A percentile compares a stretch with the other conserved stretches of the same genome.
Evolutionary conservation across 2,113 vertebrate species (phyloP).

Genomic region (Thalassarche chlororhynchos): DNA sequence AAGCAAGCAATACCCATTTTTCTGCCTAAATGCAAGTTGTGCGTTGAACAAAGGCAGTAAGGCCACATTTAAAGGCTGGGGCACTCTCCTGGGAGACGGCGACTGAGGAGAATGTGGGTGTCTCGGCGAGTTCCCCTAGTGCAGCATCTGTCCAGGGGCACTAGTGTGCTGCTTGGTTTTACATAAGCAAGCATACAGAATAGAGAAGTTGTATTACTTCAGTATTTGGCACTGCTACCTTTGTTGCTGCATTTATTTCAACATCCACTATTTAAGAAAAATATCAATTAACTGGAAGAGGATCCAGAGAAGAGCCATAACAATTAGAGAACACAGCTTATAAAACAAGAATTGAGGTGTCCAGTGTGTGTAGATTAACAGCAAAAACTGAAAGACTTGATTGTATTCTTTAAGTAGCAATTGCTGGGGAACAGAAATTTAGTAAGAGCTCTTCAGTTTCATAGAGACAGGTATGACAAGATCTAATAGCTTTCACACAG

Average conservation of each 20-base stretch:
- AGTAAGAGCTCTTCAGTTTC: neutral
- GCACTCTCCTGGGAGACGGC: too few relatives aligned
- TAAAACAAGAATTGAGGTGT: accelerated
- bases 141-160: accelerated
- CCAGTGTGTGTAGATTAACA: neutral
- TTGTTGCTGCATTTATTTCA: neutral
- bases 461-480: accelerated
- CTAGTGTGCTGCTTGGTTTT: neutral
- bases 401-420: neutral
- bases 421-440: neutral
- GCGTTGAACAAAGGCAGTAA: neutral
- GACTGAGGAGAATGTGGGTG: accelerated
- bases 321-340: too few relatives aligned
- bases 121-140: accelerated
- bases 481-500: neutral
- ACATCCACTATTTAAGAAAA: neutral
- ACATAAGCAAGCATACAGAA: too few relatives aligned
- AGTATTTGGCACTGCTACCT: accelerated
- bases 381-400: neutral
- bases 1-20: neutral
- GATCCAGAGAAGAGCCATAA: neutral
- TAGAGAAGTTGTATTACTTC: accelerated
- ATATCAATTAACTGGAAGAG: too few relatives aligned
- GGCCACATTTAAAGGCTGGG: neutral
- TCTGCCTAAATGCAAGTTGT: neutral